Base-by-base conservation (phyloP, 2,888 invertebrate species). In the Acanthosepion lycidas region DNA sequence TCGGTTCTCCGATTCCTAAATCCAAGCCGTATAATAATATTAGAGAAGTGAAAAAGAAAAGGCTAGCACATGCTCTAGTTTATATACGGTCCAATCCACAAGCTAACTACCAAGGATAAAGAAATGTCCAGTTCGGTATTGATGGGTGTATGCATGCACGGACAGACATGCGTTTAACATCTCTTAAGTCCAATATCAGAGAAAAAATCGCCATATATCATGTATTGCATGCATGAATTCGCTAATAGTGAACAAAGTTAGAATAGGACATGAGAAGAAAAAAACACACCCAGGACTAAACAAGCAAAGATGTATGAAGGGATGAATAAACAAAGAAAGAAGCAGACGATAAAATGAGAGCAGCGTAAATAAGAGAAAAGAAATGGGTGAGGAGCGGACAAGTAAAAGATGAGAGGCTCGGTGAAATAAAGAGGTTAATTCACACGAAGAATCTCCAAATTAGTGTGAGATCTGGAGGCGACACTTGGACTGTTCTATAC, bases 401-500 rank as follows among this genome's bases (percentile, higher is more conserved):
- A 78, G 15, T 78, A n/a, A 78, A 78, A 78, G 78, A n/a, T 78
- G 78, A 78, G 78, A 26, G 23, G 23, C 26, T 26, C 26, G 2
- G 64, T 28, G 28, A 23, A 64, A 64, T 64, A 4, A 26, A 64
- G 26, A 64, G 64, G 64, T 64, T 64, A 64, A 64, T 64, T 64
- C 64, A 23, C 26, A 64, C 26, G 23, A 64, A 26, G 64, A 78
- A 33, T n/a, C n/a, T 3, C n/a, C 12, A 78, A n/a, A n/a, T 78
- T 78, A 78, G n/a, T 78, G 78, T 78, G 15, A n/a, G n/a, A n/a
- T 78, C 78, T 78, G 15, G n/a, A 78, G 78, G 78, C 78, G n/a
- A 78, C n/a, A 78, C n/a, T 78, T 78, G n/a, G 78, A 78, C 78
- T 78, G n/a, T 78, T n/a, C 78, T 78, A n/a, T 78, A 33, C n/a